Base-by-base conservation (phyloP, 2,113 vertebrate genomes). In the Cavia aperea region DNA sequence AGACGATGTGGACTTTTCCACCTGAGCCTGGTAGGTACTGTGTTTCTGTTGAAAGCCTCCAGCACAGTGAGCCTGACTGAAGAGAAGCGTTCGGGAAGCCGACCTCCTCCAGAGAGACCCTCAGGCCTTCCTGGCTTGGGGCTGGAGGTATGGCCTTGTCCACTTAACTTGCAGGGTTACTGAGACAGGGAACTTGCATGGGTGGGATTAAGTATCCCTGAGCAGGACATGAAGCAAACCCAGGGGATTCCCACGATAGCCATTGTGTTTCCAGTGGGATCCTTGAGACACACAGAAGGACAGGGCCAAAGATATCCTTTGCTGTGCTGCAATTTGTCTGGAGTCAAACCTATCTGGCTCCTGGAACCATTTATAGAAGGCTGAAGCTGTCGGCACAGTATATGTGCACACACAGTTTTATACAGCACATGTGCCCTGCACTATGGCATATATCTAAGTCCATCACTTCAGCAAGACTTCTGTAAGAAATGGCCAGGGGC, bases 91-190 rank as follows among this genome's bases (percentile, higher is more conserved):
- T 13, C 15, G 23, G 21, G 62, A 63, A 49, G 21, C 23, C 1
- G 1, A 14, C 2, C 7, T 5, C 16, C 29, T 18, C 5, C 2
- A 54, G 49, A 24, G 62, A 51, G 12, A 18, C 7, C 23, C 3
- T 5, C 26, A 31, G 43, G 43, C 36, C 24, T 31, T 18, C 8
- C 29, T 23, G 13, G 11, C 11, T 77, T 10, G 9, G 29, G 24
- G 1, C 2, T 7, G 36, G 36, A 9, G n/a, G 2, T 4, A 1
- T 0, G 4, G 19, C 14, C 33, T 14, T 77, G n/a, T 56, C 24
- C 21, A 10, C 2, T 10, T 5, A 1, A 26, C 81, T 66, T 4
- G 9, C 6, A 49, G 51, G 4, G 8, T 72, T 43, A 18, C 9
- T 31, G 62, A 68, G 39, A 2, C 3, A 1, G 5, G 18, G 56